A percentile compares a stretch with the other conserved stretches of the same genome.
Conservation (phyloP, 2,888 invertebrate genomes). For the Esperia sulphurella region DNA sequence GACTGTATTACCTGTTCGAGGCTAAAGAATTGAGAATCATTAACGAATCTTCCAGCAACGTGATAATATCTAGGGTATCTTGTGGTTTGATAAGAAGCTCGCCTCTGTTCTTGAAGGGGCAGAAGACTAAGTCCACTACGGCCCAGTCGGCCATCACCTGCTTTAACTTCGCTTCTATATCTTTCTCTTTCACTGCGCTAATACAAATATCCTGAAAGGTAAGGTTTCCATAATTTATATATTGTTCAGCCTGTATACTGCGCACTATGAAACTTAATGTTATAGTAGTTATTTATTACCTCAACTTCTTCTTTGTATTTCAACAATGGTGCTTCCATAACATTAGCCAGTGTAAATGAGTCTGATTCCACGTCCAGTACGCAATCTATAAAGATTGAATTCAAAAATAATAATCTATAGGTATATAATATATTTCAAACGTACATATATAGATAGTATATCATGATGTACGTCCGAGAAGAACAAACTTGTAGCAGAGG, state of each 20-base stretch:
- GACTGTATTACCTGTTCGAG: conserved; percentile 85
- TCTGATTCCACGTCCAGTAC: conserved; percentile 89
- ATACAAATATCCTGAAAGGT: conserved; percentile 87
- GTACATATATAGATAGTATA: too few species aligned
- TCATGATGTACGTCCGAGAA: too few species aligned
- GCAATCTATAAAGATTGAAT: conserved; percentile 59
- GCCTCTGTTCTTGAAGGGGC: conserved; percentile 88
- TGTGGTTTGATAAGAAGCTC: conserved; percentile 88
- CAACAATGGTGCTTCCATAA: conserved; percentile 91
- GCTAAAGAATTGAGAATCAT: conserved; percentile 92
- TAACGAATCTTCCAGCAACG: conserved; percentile 89
- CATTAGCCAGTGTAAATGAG: conserved; percentile 87
- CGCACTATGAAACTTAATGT: too few species aligned
- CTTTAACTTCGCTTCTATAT: conserved; percentile 92
- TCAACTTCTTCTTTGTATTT: conserved; percentile 92
- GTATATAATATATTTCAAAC: too few species aligned
- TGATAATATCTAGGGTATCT: conserved; percentile 88
- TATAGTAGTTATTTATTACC: conserved; percentile 48
- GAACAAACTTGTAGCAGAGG: too few species aligned
- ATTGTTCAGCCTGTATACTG: too few species aligned
- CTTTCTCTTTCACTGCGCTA: conserved; percentile 93
- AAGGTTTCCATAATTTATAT: too few species aligned
- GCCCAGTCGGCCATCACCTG: conserved; percentile 91
- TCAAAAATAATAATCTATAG: too few species aligned
- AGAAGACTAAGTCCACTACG: conserved; percentile 84